A percentile compares a stretch with the other conserved stretches of the same genome.
These are phyloP conservation scores for Catostylus mosaicus DNA, from an alignment of 30 jellyfish, hydroid and myxozoan species.

Conservation along the genomic window DNA sequence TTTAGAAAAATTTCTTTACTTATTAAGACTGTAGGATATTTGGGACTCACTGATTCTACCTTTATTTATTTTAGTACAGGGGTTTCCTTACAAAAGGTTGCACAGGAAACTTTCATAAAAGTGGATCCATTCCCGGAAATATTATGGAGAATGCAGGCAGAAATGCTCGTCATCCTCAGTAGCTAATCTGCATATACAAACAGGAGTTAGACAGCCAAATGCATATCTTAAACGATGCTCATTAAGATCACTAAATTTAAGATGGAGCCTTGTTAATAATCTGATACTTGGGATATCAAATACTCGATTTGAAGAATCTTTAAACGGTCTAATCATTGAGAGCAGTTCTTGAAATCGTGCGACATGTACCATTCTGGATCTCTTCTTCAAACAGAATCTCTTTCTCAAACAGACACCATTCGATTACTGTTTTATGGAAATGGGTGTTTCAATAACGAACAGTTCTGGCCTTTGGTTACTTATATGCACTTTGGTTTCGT, in stretches of 20 bases:
- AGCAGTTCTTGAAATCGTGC: background rate
- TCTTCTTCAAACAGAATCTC: background rate
- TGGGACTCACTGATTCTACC: too few relatives aligned
- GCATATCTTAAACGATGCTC: constrained; percentile 63
- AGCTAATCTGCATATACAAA: constrained; percentile 45
- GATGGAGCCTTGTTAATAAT: constrained; percentile 39
- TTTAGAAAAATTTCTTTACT: too few relatives aligned
- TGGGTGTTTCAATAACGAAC: constrained; percentile 31
- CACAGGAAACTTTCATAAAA: too few relatives aligned
- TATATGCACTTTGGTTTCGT: constrained; percentile 19
- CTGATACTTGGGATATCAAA: constrained; percentile 42
- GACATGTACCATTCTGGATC: background rate
- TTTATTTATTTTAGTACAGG: too few relatives aligned
- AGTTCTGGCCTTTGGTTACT: constrained; percentile 21
- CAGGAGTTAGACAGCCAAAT: constrained; percentile 65
- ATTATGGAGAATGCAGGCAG: too few relatives aligned
- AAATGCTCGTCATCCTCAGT: background rate
- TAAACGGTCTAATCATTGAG: constrained; percentile 45
- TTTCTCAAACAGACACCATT: background rate
- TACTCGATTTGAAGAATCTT: constrained; percentile 40
- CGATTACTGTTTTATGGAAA: constrained; percentile 27
- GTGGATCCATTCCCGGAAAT: too few relatives aligned
- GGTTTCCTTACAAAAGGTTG: too few relatives aligned
- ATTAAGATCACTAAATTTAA: constrained; percentile 40
- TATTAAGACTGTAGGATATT: too few relatives aligned